Conservation (phyloP, 2,113 vertebrate species). For the Atlantisia rogersi region DNA sequence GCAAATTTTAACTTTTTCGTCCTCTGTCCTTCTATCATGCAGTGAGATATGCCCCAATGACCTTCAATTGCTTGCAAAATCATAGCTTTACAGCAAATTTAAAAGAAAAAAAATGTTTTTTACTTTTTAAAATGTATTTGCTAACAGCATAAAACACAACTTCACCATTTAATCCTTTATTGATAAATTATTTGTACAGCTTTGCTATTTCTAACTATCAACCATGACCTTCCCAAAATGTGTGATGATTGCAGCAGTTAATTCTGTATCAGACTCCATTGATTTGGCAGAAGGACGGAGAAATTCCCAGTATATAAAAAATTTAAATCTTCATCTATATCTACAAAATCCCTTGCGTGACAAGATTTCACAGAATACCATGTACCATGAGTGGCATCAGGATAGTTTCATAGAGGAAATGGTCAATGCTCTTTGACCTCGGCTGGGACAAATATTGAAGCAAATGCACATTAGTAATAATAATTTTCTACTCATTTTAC, state of each 20-base stretch:
- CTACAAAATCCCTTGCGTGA: not conserved
- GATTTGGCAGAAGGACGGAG: not conserved
- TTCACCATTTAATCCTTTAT: not conserved
- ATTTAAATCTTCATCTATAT: not conserved
- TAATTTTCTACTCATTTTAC: conserved; percentile 5
- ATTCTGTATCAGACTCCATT: not conserved
- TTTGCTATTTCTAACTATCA: not conserved
- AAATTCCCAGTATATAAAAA: not conserved
- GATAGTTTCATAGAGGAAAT: not conserved
- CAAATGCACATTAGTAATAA: not conserved
- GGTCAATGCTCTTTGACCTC: not conserved
- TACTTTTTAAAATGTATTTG: not conserved
- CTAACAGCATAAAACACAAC: not conserved
- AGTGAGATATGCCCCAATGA: not conserved
- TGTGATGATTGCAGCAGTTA: not conserved
- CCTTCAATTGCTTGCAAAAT: not conserved
- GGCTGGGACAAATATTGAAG: conserved; percentile 1
- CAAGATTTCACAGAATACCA: not conserved
- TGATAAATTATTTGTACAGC: not conserved
- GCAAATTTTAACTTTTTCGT: not conserved
- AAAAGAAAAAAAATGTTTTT: not conserved
- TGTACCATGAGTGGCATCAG: not conserved
- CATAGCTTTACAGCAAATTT: not conserved
- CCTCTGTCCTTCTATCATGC: not conserved
- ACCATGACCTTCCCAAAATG: not conserved